Evolutionary conservation across 2,113 vertebrate species (phyloP).

Genomic region (Axis porcinus): DNA sequence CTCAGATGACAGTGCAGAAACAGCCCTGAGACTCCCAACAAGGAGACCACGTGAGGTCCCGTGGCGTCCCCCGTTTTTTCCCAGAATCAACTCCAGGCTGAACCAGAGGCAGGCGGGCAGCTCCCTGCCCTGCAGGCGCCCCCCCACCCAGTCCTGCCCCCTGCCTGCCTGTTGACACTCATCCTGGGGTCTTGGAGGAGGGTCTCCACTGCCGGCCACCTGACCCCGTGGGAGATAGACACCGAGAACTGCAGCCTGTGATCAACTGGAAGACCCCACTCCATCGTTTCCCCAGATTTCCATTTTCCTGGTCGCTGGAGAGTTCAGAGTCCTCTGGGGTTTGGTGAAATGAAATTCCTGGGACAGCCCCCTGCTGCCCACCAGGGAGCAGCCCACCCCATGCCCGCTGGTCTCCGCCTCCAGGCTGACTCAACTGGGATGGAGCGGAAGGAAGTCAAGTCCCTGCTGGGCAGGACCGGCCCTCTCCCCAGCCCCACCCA

Average conservation of each 20-base stretch:
- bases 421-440: neutral
- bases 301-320: neutral
- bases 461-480: accelerated
- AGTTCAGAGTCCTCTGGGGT: accelerated
- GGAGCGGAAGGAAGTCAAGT: accelerated
- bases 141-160: neutral
- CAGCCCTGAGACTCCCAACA: neutral
- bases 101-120: neutral
- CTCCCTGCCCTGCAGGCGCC: accelerated
- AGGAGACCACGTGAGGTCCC: accelerated
- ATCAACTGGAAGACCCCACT: accelerated
- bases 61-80: neutral
- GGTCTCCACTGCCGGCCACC: neutral
- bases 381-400: neutral
- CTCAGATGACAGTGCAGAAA: neutral
- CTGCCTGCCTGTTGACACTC: neutral
- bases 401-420: accelerated
- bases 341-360: neutral
- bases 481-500: accelerated
- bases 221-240: accelerated
- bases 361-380: neutral
- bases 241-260: accelerated
- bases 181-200: neutral
- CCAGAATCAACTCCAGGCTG: neutral
- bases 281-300: accelerated